phyloP scores from a whole-genome alignment of 2,797 vertebrate species.

The Sebastes trivittatus region DNA sequence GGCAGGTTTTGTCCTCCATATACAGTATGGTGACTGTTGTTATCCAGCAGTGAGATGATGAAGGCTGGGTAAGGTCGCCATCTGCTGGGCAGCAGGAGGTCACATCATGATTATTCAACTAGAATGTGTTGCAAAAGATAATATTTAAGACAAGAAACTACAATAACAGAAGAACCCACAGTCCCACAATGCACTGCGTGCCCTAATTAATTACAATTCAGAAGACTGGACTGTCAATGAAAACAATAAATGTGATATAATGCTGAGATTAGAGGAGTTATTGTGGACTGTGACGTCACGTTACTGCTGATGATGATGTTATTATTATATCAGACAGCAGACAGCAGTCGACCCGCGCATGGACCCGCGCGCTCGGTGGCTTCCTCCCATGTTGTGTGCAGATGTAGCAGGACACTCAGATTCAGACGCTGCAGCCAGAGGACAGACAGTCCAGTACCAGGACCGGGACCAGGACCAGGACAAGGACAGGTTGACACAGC shows the following conservation, averaged over 20 bases:
- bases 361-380: no score
- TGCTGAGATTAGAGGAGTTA: no score
- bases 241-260: not conserved
- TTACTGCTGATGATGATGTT: not conserved
- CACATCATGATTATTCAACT: not conserved
- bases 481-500: not conserved
- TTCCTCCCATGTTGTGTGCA: not conserved
- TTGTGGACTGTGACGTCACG: not conserved
- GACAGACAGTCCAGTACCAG: not conserved
- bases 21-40: not conserved
- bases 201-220: no score
- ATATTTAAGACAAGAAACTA: not conserved
- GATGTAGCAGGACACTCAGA: not conserved
- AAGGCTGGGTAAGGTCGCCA: not conserved
- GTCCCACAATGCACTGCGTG: not conserved
- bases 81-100: conserved; percentile 8
- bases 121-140: not conserved
- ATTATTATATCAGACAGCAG: not conserved
- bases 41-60: not conserved
- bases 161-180: not conserved
- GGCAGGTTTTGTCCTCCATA: no score
- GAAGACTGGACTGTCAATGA: not conserved
- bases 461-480: no score
- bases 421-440: not conserved
- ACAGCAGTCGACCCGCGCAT: not conserved